Evolutionary conservation across 2,797 vertebrate genomes (phyloP).

Genomic region (Parotocinclus haroldoi): DNA sequence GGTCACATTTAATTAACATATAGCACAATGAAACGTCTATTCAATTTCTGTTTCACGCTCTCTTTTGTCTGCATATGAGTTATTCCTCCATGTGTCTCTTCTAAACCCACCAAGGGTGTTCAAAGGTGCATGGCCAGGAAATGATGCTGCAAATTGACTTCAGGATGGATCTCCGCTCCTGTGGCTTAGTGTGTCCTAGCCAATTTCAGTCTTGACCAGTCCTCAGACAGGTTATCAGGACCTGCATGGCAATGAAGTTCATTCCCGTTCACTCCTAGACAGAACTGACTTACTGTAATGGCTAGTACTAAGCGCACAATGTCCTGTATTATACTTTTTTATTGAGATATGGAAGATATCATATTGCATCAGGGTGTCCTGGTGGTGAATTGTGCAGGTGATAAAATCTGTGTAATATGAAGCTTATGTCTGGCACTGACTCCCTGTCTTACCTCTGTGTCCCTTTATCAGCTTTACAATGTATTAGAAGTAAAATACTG

Average conservation of each 20-base stretch:
- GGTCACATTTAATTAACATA: slow-evolving; percentile 2
- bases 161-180: slow-evolving; percentile 25
- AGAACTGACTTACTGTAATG: slow-evolving; percentile 28
- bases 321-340: slow-evolving; percentile 43
- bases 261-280: slow-evolving; percentile 22
- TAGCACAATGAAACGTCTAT: slow-evolving; percentile 7
- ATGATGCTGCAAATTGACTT: slow-evolving; percentile 42
- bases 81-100: slow-evolving; percentile 24
- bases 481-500: slow-evolving; percentile 76
- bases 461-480: slow-evolving; percentile 68
- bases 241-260: slow-evolving; percentile 42
- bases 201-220: slow-evolving; percentile 40
- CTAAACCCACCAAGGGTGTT: slow-evolving; percentile 25
- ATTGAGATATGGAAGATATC: slow-evolving; percentile 58
- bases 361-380: slow-evolving; percentile 50
- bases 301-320: slow-evolving; percentile 43
- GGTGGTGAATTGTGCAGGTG: slow-evolving; percentile 64
- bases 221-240: slow-evolving; percentile 26
- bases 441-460: slow-evolving; percentile 61
- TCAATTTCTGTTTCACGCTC: slow-evolving; percentile 7
- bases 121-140: slow-evolving; percentile 35
- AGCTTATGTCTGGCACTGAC: slow-evolving; percentile 70
- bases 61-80: slow-evolving; percentile 29
- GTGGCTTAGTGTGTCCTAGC: slow-evolving; percentile 28
- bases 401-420: slow-evolving; percentile 71